Evolutionary conservation across 2,113 vertebrate species (phyloP), one percentile per base, ranked within the genome.

Genomic region (Peromyscus leucopus): DNA sequence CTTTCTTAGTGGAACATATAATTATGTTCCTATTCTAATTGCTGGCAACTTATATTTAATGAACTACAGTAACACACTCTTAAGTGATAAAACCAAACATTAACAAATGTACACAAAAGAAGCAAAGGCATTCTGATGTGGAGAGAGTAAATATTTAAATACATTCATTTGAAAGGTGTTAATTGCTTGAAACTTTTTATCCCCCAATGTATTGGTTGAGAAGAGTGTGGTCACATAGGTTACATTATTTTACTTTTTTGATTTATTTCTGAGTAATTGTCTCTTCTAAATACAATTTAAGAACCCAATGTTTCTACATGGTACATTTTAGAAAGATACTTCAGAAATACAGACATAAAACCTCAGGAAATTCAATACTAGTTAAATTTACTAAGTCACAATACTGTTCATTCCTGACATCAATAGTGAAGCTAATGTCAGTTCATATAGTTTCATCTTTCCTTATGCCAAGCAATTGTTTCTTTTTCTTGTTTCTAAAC

Each of bases 11-110:
- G 48, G 16, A 96, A 92, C 55, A 42, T 78, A 76, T 67, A 76
- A 71, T 96, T 95, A 83, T 67, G 36, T 78, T 97, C 51, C 69
- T 87, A 76, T 91, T 97, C 89, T 91, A 87, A 95, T 63, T 61
- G 76, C 85, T 87, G 36, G 24, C 63, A 95, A 89, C 51, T 90
- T 96, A 51, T 72, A 84, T 78, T 84, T 97, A 91, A 94, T 94
- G 93, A 96, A 93, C 78, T 71, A 88, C 51, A 48, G 83, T 75
- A 48, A 90, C 36, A 75, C 21, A 17, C 5, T 51, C 51, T 2
- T 71, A 92, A 83, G 51, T 61, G 71, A 59, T 19, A 93, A 90
- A 82, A 78, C 19, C 24, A 93, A 74, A 39, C 51, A 91, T 57
- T 89, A 10, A 74, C 55, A 93, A 93, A 76, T 67, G 57, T 31